These are phyloP conservation scores for Drosophila rellima DNA, from an alignment of 2,888 invertebrate genomes.

Conservation along the genomic window DNA sequence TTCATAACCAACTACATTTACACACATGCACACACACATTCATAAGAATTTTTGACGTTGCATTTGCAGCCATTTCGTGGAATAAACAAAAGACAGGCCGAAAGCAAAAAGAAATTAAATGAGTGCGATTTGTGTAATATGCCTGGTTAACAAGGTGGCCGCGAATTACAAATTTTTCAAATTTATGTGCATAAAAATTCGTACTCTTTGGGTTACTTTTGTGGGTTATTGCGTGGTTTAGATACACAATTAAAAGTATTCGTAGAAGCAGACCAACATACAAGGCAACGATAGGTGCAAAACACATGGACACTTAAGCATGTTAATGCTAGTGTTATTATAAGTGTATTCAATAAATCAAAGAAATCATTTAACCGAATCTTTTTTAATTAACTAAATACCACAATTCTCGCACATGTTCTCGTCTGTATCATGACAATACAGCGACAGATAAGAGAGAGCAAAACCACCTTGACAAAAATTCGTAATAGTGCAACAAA, in stretches of 20 bases:
- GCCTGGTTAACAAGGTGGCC: slow-evolving; percentile 36
- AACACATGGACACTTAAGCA: slow-evolving; percentile 30
- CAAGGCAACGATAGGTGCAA: slow-evolving; percentile 29
- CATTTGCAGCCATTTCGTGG: slow-evolving; percentile 47
- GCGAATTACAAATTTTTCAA: slow-evolving; percentile 34
- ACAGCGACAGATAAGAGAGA: slow-evolving; percentile 3
- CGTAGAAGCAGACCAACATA: slow-evolving; percentile 1
- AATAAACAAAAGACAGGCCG: slow-evolving; percentile 51
- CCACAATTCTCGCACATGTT: background rate
- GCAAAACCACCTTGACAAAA: slow-evolving; percentile 11
- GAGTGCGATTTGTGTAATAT: slow-evolving; percentile 53
- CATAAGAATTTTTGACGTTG: slow-evolving; percentile 34
- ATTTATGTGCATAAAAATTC: slow-evolving; percentile 70
- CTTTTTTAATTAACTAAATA: slow-evolving; percentile 6
- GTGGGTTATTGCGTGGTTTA: slow-evolving; percentile 15
- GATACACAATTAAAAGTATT: slow-evolving; percentile 10
- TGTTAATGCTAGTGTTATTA: background rate
- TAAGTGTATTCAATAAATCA: slow-evolving; percentile 14
- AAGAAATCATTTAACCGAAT: slow-evolving; percentile 14
- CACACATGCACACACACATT: slow-evolving; percentile 24
- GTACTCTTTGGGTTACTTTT: slow-evolving; percentile 38
- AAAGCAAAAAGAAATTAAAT: slow-evolving; percentile 42
- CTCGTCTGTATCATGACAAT: background rate
- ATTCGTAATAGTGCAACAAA: slow-evolving; percentile 28
- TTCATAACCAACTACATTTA: background rate